These are phyloP conservation scores for Heliconius erato DNA, from an alignment of 2,888 invertebrate species.

Conservation along the genomic window DNA sequence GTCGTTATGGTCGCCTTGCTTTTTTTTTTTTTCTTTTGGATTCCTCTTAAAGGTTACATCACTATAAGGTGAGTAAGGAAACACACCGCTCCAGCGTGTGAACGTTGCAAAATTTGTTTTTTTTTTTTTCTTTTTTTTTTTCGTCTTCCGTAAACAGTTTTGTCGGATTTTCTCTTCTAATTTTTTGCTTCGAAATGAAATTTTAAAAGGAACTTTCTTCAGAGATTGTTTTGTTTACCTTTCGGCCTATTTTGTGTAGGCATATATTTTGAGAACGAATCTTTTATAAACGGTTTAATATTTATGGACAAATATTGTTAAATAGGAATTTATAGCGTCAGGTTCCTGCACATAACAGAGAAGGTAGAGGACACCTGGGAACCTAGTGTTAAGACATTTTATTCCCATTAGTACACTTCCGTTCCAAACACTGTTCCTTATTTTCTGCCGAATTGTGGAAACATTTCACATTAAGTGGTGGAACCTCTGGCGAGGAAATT, in stretches of 20 bases:
- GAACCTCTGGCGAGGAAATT: background rate
- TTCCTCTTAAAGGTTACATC: conserved; percentile 39
- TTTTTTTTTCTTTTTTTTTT: conserved; percentile 24
- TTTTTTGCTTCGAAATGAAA: conserved; percentile 21
- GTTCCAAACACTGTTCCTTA: too few relatives aligned
- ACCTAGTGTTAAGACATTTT: too few relatives aligned
- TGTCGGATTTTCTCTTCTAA: conserved; percentile 20
- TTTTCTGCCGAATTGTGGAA: too few relatives aligned
- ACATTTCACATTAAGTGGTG: too few relatives aligned
- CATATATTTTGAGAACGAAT: background rate
- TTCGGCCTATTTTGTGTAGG: conserved; percentile 11
- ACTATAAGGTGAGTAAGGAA: conserved; percentile 36
- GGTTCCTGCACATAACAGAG: too few relatives aligned
- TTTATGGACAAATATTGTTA: background rate
- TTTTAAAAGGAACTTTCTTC: conserved; percentile 25
- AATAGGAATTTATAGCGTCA: background rate
- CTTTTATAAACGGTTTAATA: background rate
- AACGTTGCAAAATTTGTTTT: conserved; percentile 26
- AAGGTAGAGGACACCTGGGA: too few relatives aligned
- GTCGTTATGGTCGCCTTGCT: conserved; percentile 48
- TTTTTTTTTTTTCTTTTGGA: conserved; percentile 39
- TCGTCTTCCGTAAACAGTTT: conserved; percentile 22
- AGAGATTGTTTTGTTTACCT: conserved; percentile 14
- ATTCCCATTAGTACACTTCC: too few relatives aligned
- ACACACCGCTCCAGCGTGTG: conserved; percentile 21